Percentiles rank a stretch among this genome's conserved stretches.
These are phyloP conservation scores for Anoplolepis gracilipes DNA, from an alignment of 1,140 invertebrate genomes.

Conservation along the genomic window DNA sequence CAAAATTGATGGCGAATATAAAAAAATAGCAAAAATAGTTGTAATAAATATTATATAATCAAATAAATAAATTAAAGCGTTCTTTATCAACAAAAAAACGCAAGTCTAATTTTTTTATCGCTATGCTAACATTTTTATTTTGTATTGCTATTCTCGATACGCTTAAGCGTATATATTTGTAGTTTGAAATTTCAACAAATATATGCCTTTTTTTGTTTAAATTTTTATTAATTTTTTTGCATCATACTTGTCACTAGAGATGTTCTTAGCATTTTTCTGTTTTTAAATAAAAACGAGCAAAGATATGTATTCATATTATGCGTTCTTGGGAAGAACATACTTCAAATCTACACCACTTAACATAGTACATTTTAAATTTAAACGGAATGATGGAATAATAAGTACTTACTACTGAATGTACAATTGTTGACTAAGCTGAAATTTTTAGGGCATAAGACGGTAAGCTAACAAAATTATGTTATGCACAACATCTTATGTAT, in stretches of 20 bases:
- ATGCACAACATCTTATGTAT: not conserved
- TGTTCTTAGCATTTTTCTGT: constrained; percentile 39
- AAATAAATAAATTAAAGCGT: not conserved
- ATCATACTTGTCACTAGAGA: constrained; percentile 49
- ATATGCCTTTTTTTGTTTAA: constrained; percentile 23
- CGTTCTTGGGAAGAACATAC: constrained; percentile 59
- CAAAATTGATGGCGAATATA: not conserved
- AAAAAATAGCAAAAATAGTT: not conserved
- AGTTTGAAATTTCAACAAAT: constrained; percentile 46
- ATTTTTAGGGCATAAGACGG: constrained; percentile 59
- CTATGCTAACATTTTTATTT: constrained; percentile 12
- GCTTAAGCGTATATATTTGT: constrained; percentile 64
- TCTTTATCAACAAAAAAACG: not conserved
- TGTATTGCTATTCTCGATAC: constrained; percentile 30
- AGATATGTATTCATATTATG: constrained; percentile 57
- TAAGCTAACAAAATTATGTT: constrained; percentile 20
- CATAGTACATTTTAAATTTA: constrained; percentile 58
- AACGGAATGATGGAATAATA: constrained; percentile 70
- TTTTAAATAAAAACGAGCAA: constrained; percentile 65
- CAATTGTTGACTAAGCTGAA: constrained; percentile 58
- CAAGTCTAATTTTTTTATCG: not conserved
- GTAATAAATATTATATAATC: not conserved
- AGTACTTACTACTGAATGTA: constrained; percentile 74
- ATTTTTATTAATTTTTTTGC: constrained; percentile 56
- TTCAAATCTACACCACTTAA: constrained; percentile 61